These are phyloP conservation scores for Zoanthus sociatus DNA, from an alignment of 92 coral and sea anemone species.

Conservation along the genomic window DNA sequence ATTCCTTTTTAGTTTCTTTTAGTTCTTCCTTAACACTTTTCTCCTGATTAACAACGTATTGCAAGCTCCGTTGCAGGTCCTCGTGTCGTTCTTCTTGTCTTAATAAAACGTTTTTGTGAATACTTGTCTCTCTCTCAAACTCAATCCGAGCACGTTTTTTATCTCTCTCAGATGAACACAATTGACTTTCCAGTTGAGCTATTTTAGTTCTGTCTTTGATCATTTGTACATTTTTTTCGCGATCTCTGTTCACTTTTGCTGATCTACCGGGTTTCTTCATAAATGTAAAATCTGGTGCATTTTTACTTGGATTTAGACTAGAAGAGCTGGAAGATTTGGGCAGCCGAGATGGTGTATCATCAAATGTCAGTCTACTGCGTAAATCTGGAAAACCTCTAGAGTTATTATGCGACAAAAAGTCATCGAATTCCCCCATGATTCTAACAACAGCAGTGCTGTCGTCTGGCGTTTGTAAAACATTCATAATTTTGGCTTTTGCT, in stretches of 20 bases:
- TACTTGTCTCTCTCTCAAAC: conserved; percentile 77
- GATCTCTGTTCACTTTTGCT: conserved; percentile 41
- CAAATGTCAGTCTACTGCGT: conserved; percentile 73
- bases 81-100: conserved; percentile 78
- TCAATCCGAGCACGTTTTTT: conserved; percentile 89
- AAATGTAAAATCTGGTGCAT: conserved; percentile 37
- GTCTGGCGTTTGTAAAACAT: conserved; percentile 93
- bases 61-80: conserved; percentile 81
- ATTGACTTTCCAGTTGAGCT: conserved; percentile 85
- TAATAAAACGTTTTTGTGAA: conserved; percentile 60
- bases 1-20: conserved; percentile 84
- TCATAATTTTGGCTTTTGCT: conserved; percentile 46
- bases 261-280: conserved; percentile 36
- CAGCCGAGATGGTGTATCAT: conserved; percentile 55
- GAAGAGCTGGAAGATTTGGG: conserved; percentile 3
- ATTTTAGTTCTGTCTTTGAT: conserved; percentile 82
- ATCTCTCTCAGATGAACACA: conserved; percentile 71
- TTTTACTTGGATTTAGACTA: background rate
- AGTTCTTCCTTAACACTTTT: conserved; percentile 89
- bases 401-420: conserved; percentile 75
- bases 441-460: conserved; percentile 96
- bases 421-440: conserved; percentile 91
- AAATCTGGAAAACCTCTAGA: conserved; percentile 56
- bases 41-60: conserved; percentile 91
- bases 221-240: conserved; percentile 88